Percentiles rank a stretch among this genome's conserved stretches.
phyloP scores from a whole-genome alignment of 92 coral and sea anemone species.

The Ricordea florida region DNA sequence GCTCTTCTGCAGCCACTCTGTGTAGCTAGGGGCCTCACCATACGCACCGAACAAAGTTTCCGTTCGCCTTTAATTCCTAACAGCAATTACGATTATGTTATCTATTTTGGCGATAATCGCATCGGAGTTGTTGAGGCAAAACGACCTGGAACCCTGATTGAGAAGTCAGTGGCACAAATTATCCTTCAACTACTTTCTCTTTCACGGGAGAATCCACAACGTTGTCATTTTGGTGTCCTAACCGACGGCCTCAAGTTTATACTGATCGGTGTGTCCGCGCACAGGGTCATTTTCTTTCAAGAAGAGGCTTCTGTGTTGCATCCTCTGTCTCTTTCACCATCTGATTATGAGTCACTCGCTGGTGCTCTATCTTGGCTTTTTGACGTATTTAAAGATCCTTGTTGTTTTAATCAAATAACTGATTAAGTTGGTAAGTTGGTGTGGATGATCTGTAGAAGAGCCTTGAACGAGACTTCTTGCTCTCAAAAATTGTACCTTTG shows the following conservation, averaged over 20 bases:
- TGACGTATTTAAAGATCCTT: too few relatives aligned
- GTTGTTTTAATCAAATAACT: too few relatives aligned
- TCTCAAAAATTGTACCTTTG: too few relatives aligned
- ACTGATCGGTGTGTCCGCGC: not conserved
- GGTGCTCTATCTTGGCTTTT: too few relatives aligned
- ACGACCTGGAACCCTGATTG: not conserved
- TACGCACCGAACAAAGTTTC: not conserved
- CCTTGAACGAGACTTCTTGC: too few relatives aligned
- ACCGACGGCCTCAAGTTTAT: not conserved
- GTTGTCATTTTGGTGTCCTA: not conserved
- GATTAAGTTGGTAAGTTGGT: too few relatives aligned
- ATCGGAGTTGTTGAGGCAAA: slow-evolving; percentile 33
- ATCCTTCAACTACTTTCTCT: slow-evolving; percentile 1
- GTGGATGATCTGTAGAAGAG: too few relatives aligned
- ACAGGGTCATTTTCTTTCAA: slow-evolving; percentile 1
- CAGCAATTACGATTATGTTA: slow-evolving; percentile 3
- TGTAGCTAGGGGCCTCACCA: not conserved
- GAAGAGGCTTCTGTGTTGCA: too few relatives aligned
- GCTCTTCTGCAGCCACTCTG: not conserved
- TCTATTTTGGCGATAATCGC: not conserved
- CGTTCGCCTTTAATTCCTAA: not conserved
- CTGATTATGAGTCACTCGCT: too few relatives aligned
- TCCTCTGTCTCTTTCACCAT: too few relatives aligned
- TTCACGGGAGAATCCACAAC: not conserved
- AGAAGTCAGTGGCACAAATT: not conserved